Percentiles rank a stretch among this genome's conserved stretches.
Evolutionary conservation across 2,797 vertebrate genomes (phyloP).

Genomic region (Pseudotriccus pelzelni): DNA sequence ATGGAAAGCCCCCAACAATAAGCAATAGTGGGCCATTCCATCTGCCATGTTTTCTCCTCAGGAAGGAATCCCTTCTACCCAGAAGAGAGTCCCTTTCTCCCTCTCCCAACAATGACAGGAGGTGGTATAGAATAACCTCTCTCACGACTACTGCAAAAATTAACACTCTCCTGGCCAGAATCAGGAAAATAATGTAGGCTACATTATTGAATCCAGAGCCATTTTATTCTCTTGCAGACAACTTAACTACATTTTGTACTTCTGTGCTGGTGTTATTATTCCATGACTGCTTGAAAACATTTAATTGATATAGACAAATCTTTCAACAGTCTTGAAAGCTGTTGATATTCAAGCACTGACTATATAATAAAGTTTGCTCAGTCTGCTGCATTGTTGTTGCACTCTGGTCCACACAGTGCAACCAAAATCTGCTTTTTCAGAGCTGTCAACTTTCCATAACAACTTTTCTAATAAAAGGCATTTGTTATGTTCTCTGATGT

Average conservation of each 20-base stretch:
- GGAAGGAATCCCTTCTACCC: neutral
- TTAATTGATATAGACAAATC: neutral
- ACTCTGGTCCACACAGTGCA: neutral
- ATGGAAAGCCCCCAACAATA: neutral
- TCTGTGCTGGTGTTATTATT: neutral
- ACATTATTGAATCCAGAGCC: neutral
- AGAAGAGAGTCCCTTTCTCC: neutral
- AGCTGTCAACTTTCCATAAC: neutral
- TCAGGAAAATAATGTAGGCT: neutral
- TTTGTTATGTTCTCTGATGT: neutral
- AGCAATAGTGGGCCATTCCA: neutral
- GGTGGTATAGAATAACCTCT: neutral
- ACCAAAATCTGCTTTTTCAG: neutral
- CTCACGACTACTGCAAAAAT: neutral
- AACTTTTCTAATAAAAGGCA: neutral
- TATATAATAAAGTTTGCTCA: neutral
- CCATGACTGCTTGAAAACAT: neutral
- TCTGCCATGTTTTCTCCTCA: rapidly evolving
- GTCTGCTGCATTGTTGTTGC: neutral
- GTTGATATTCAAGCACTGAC: neutral
- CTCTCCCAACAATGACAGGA: neutral
- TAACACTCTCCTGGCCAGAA: neutral
- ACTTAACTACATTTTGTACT: neutral
- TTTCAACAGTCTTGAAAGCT: neutral
- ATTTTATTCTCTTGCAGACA: neutral